Conservation (phyloP, 2,888 invertebrate genomes). For the Cephus sareptanus region DNA sequence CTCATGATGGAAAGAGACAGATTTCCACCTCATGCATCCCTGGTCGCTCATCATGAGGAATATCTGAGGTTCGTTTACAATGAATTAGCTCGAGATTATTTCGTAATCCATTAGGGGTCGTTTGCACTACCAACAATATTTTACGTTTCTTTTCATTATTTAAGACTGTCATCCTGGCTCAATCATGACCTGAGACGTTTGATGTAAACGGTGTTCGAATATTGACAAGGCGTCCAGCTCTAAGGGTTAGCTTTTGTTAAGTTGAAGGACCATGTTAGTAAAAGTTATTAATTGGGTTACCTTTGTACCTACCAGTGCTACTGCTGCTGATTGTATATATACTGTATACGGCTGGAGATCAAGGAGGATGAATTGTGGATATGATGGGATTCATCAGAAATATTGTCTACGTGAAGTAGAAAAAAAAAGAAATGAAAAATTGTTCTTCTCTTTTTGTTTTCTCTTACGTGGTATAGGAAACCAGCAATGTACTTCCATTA, state of each 20-base stretch:
- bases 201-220: background rate
- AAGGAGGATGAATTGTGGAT: background rate
- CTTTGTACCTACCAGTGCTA: background rate
- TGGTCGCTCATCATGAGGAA: slow-evolving; percentile 76
- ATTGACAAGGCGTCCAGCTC: background rate
- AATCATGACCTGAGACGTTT: background rate
- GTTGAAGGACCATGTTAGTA: background rate
- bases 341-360: background rate
- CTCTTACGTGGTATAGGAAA: background rate
- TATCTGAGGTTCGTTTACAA: slow-evolving; percentile 70
- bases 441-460: background rate
- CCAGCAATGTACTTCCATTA: background rate
- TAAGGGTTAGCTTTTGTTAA: background rate
- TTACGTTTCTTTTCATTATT: background rate
- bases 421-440: background rate
- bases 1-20: slow-evolving; percentile 86
- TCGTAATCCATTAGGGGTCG: background rate
- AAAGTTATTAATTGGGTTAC: background rate
- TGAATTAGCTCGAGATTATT: background rate
- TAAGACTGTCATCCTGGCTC: background rate
- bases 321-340: background rate
- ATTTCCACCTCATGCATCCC: slow-evolving; percentile 72
- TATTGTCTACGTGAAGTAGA: background rate
- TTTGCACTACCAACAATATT: background rate
- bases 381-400: background rate